Percentiles rank a stretch among this genome's conserved stretches.
These are phyloP conservation scores for Sphecodes monilicornis DNA, from an alignment of 2,888 invertebrate genomes.

Conservation along the genomic window DNA sequence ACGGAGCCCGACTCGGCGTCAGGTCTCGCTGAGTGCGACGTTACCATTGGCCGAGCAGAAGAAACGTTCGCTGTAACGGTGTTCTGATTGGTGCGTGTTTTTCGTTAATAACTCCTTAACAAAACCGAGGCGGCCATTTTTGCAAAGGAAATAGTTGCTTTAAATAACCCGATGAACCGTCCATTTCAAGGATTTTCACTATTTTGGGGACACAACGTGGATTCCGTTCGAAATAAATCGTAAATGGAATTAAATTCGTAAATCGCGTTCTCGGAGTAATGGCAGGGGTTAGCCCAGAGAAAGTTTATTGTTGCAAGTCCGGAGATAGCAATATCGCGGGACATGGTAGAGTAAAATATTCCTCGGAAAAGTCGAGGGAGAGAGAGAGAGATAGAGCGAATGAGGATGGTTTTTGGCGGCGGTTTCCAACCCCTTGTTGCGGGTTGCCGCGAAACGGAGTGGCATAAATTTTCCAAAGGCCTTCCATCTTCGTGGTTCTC, in stretches of 20 bases:
- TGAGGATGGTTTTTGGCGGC: background rate
- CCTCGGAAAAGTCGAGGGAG: background rate
- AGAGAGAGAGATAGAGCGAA: background rate
- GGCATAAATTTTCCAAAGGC: slow-evolving; percentile 8
- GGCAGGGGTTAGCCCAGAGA: background rate
- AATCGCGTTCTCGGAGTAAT: background rate
- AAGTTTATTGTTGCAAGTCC: background rate
- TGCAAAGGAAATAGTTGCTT: no score
- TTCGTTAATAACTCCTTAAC: no score
- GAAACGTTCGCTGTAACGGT: no score
- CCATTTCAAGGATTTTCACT: no score
- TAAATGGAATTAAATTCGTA: no score
- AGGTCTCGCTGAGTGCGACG: no score
- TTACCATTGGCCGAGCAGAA: no score
- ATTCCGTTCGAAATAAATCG: no score
- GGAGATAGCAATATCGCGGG: background rate
- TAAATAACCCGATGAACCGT: no score
- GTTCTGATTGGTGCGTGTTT: no score
- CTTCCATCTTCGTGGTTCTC: slow-evolving; percentile 4
- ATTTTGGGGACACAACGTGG: background rate
- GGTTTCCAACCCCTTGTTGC: background rate
- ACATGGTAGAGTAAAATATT: background rate
- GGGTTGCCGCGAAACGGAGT: slow-evolving; percentile 5
- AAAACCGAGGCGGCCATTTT: no score
- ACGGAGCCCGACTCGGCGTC: no score